These are phyloP conservation scores for Lontra canadensis DNA, from an alignment of 2,113 vertebrate species.

Conservation along the genomic window DNA sequence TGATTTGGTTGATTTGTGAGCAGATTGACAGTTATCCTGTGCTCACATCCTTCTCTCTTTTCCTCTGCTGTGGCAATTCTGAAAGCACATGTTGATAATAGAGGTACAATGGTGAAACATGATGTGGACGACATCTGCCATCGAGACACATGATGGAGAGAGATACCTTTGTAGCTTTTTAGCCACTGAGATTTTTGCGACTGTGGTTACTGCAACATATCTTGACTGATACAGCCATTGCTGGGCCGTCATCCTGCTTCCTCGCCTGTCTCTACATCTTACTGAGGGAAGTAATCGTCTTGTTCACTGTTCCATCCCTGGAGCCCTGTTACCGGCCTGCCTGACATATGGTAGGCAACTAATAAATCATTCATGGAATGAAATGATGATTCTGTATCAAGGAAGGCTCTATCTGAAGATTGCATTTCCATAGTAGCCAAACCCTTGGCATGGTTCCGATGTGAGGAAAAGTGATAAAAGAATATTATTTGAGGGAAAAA, in stretches of 20 bases:
- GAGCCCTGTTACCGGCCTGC: conserved; percentile 64
- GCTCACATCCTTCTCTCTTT: not conserved
- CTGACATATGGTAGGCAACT: conserved; percentile 43
- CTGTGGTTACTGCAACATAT: not conserved
- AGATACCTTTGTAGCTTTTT: not conserved
- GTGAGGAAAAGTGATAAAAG: not conserved
- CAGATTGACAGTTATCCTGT: not conserved
- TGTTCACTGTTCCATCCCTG: conserved; percentile 41
- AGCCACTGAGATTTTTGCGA: not conserved
- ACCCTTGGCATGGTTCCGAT: not conserved
- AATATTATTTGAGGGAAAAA: conserved; percentile 12
- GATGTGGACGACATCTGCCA: not conserved
- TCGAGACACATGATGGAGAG: not conserved
- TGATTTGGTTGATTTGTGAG: not conserved
- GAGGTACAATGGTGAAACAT: not conserved
- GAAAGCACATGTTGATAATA: not conserved
- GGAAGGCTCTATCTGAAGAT: conserved; percentile 26
- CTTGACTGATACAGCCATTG: not conserved
- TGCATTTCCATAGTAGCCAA: conserved; percentile 45
- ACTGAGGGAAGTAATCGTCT: not conserved
- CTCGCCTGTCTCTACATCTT: not conserved
- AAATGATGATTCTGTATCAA: conserved; percentile 56
- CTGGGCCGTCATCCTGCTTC: not conserved
- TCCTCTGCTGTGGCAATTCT: not conserved
- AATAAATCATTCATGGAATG: conserved; percentile 63